Conservation (phyloP, 1,140 invertebrate genomes). For the Nomia melanderi region DNA sequence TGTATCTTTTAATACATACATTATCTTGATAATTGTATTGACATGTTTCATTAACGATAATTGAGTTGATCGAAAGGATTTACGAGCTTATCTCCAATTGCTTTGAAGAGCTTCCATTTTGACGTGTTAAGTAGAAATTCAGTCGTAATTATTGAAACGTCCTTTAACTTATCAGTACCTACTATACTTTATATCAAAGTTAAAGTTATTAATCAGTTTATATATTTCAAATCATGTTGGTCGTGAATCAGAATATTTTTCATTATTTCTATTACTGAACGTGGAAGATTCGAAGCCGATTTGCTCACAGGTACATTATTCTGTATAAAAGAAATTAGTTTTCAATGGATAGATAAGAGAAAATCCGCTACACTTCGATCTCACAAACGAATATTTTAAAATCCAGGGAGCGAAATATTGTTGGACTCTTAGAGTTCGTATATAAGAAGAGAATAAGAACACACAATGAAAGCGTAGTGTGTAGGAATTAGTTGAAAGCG, state of each 20-base stretch:
- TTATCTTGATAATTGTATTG: background rate
- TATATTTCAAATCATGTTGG: too few species aligned
- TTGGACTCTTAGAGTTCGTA: background rate
- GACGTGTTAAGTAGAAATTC: background rate
- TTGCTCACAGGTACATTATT: background rate
- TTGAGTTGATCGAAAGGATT: background rate
- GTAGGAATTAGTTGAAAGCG: constrained; percentile 26
- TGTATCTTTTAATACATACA: background rate
- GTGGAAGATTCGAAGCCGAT: background rate
- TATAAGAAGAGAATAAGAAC: background rate
- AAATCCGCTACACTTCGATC: background rate
- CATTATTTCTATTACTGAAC: background rate
- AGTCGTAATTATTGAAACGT: background rate
- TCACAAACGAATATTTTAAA: background rate
- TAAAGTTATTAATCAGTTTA: too few species aligned
- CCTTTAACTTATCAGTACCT: too few species aligned
- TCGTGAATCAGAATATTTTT: too few species aligned
- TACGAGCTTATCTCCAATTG: background rate
- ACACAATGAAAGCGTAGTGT: constrained; percentile 8
- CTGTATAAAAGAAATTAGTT: background rate
- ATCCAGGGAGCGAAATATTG: background rate
- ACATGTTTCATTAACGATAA: background rate
- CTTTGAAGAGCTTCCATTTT: background rate
- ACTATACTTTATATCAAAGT: too few species aligned
- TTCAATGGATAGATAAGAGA: background rate